Evolutionary conservation across 2,797 vertebrate genomes (phyloP), one percentile per base, ranked within the genome.

Genomic region (Neoniphon sammara): DNA sequence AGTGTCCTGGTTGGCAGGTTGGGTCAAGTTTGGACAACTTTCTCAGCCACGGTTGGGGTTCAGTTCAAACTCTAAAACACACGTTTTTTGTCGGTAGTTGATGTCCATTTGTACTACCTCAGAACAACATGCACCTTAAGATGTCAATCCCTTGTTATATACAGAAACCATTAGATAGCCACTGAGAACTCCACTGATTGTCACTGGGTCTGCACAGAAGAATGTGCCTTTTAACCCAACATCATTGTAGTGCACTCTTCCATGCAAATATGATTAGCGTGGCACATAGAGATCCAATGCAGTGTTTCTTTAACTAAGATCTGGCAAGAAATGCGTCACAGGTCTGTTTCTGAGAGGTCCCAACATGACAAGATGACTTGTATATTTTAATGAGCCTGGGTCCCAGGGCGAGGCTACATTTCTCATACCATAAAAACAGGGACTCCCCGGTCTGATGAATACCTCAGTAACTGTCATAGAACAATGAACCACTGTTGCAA

Each of bases 321-420:
- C 25, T 59, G 46, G 18, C 1, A 47, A 47, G 15, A 18, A 5
- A n/a, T 47, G 46, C 18, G 15, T 47, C 46, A 47, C 46, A 18
- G 46, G 15, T 47, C 0, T n/a, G 46, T 47, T 47, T 47, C 46
- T 2, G 55, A 75, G 53, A 18, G 53, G 36, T n/a, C 23, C 25
- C 58, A 55, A 57, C 49, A 60, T 75, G 54, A 84, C 67, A 75
- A 64, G 66, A 83, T 84, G 65, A 70, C 66, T 50, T 77, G 62
- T 79, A 80, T 62, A 82, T 79, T 58, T 59, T 78, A 79, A 86
- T 74, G 66, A 79, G 66, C 63, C 20, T 17, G 5, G 20, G 55
- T 31, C 52, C 58, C 59, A 30, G 39, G 39, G 56, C 3, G 2
- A 65, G 56, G 54, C 78, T 63, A 57, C 60, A 77, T 60, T 66